Base-by-base conservation (phyloP, 1,140 invertebrate genomes). In the Drosophila eugracilis region DNA sequence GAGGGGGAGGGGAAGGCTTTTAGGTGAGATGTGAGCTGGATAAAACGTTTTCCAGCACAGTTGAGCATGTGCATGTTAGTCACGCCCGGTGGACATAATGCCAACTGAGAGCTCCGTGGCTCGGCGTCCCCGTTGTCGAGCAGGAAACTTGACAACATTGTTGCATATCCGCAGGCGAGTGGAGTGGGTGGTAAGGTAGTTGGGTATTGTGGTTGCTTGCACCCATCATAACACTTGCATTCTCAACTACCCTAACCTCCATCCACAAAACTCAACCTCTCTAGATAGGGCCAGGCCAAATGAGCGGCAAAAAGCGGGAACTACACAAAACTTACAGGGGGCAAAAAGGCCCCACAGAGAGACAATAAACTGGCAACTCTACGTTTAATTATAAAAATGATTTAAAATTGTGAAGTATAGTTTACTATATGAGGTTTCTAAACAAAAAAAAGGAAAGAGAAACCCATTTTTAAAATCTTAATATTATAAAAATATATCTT, bases 41-140 rank as follows among this genome's bases (percentile, higher is more conserved):
- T 66, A 76, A 76, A 86, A 72, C 83, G 70, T 80, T 86, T 86
- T 88, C 78, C 72, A 78, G 78, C 83, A 77, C 67, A 88, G 83
- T 88, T 83, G 75, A 88, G 74, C 78, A 88, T 88, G 83, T 83
- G 83, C 75, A 88, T 76, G 67, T 88, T 88, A 88, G 83, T 78
- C 83, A 88, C 83, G 83, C 78, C 76, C 58, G 83, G 60, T 62
- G 84, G 78, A 83, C 84, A 88, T 83, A 88, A 72, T 78, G 83
- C 78, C 71, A 52, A 59, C 57, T 69, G 48, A 70, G 52, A 22
- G 39, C 50, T 19, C 24, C 22, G 21, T 67, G 32, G 34, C 53
- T 34, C 22, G 42, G 22, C 30, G 48, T 44, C 55, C 21, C 24
- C 57, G 9, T n/a, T 14, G 54, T 62, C 26, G 39, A 53, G 37